phyloP scores from a whole-genome alignment of 2,113 vertebrate species.

The Panthera tigris region DNA sequence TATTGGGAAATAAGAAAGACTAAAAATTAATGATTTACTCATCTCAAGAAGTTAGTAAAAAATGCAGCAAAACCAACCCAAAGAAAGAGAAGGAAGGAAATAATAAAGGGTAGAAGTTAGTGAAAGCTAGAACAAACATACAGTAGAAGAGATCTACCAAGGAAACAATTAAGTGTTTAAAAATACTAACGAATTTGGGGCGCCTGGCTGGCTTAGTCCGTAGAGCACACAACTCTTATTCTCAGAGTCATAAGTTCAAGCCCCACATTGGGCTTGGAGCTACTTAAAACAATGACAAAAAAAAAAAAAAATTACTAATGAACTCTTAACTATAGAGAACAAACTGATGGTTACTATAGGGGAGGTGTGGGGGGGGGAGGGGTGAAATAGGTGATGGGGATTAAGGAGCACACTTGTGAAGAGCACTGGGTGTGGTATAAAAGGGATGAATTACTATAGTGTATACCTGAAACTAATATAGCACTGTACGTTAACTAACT shows the following conservation, averaged over 20 bases:
- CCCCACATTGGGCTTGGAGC: no score
- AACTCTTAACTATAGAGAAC: background rate
- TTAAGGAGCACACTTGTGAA: background rate
- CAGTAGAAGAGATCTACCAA: background rate
- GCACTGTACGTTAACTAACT: background rate
- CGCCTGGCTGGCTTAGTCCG: no score
- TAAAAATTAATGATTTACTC: background rate
- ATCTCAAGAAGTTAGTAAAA: background rate
- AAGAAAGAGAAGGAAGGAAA: background rate
- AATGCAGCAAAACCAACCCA: background rate
- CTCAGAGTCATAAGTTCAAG: no score
- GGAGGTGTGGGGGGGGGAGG: background rate
- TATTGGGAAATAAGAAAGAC: background rate
- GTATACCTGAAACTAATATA: background rate
- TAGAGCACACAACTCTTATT: no score
- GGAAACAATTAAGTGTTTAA: background rate
- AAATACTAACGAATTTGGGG: background rate
- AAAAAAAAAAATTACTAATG: background rate
- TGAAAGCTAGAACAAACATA: background rate
- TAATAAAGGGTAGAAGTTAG: background rate
- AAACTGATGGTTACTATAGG: background rate
- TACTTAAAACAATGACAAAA: no score
- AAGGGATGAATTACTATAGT: background rate
- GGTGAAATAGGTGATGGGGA: background rate
- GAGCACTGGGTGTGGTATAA: background rate